Percentiles rank a stretch among this genome's conserved stretches.
Conservation (phyloP, 2,888 invertebrate species). For the Cerceris ruficornis region DNA sequence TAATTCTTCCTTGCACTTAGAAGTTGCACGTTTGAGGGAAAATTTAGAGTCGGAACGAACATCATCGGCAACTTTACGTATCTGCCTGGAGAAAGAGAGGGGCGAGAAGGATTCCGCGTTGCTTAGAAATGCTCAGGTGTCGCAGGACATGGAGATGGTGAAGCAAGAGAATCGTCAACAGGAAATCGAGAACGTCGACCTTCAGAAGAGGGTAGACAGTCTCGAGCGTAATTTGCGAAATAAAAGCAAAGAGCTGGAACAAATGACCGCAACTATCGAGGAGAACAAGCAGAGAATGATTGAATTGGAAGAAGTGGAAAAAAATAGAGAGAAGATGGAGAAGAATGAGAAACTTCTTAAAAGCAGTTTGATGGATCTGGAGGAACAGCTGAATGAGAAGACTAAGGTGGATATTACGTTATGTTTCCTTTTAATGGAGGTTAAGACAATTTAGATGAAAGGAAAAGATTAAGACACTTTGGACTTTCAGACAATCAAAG, state of each 20-base stretch:
- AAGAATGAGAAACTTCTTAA: constrained; percentile 83
- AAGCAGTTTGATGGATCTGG: constrained; percentile 83
- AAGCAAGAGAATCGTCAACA: constrained; percentile 89
- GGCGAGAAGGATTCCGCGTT: constrained; percentile 90
- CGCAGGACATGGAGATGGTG: constrained; percentile 90
- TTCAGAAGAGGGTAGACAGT: constrained; percentile 84
- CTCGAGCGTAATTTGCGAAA: constrained; percentile 84
- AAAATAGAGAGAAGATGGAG: constrained; percentile 75
- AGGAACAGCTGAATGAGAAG: constrained; percentile 86
- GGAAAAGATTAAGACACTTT: background rate
- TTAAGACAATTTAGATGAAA: background rate
- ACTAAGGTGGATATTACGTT: constrained; percentile 82
- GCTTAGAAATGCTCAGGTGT: constrained; percentile 91
- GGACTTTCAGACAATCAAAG: constrained; percentile 89
- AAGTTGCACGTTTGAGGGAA: constrained; percentile 74
- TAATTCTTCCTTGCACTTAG: constrained; percentile 73
- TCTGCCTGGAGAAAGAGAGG: constrained; percentile 83
- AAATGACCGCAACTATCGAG: constrained; percentile 64
- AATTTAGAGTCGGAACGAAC: constrained; percentile 74
- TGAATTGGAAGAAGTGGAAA: constrained; percentile 83
- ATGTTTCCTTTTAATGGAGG: background rate
- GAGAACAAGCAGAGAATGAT: constrained; percentile 81
- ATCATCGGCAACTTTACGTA: constrained; percentile 67
- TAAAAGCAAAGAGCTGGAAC: constrained; percentile 82
- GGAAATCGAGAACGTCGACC: constrained; percentile 85